These are phyloP conservation scores for Pristionchus arcanus DNA, from an alignment of 2,888 invertebrate genomes.

Conservation along the genomic window DNA sequence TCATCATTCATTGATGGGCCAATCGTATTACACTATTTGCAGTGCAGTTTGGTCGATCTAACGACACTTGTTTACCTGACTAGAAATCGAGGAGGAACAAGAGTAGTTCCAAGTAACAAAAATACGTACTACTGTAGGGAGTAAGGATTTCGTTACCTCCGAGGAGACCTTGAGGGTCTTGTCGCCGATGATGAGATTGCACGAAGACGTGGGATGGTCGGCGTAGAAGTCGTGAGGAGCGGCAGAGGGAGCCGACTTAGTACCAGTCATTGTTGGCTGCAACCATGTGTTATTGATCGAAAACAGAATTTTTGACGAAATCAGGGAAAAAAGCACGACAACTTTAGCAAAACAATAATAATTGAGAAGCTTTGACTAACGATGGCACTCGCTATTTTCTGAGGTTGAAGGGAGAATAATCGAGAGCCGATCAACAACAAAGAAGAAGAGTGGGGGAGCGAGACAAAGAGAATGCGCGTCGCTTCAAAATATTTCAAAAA, in stretches of 20 bases:
- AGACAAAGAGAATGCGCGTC: background rate
- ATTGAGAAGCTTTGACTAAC: no score
- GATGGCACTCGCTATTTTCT: no score
- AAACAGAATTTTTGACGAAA: background rate
- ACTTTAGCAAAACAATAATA: background rate
- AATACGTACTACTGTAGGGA: no score
- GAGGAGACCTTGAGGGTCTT: conserved; percentile 52
- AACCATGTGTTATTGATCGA: background rate
- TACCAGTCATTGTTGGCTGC: background rate
- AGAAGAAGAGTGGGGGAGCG: background rate
- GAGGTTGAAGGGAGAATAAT: background rate
- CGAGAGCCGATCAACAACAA: background rate
- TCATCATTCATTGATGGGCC: no score
- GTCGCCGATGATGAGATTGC: conserved; percentile 51
- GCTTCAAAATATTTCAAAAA: background rate
- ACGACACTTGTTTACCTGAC: background rate
- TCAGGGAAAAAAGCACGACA: background rate
- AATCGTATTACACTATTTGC: background rate
- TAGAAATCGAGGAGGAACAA: background rate
- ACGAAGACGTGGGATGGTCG: conserved; percentile 31
- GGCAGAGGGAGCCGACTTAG: background rate
- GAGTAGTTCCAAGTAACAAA: no score
- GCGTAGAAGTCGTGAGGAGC: conserved; percentile 49
- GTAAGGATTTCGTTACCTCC: no score
- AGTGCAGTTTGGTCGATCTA: background rate